Percentiles rank a stretch among this genome's conserved stretches.
Evolutionary conservation across 2,113 vertebrate species (phyloP).

Genomic region (Ciconia stormi): DNA sequence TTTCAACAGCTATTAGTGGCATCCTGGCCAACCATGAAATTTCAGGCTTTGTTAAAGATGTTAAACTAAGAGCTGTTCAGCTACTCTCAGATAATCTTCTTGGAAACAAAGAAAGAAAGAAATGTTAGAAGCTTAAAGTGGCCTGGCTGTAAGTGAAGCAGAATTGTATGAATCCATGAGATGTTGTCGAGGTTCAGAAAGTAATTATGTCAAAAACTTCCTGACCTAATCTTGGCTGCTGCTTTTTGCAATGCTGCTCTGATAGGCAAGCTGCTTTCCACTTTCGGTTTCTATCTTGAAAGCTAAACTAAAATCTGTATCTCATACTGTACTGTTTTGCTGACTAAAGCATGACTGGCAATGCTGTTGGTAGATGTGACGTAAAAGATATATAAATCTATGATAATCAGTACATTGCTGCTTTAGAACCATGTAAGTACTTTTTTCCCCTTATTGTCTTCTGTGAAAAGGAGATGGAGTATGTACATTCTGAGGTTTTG

Average conservation of each 20-base stretch:
- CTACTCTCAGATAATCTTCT: not conserved
- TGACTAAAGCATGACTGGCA: constrained; percentile 49
- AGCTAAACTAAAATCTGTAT: constrained; percentile 8
- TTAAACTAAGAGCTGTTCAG: not conserved
- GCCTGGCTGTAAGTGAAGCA: constrained; percentile 58
- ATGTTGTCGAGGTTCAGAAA: constrained; percentile 18
- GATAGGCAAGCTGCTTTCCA: constrained; percentile 35
- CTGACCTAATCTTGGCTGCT: constrained; percentile 51
- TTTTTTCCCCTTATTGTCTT: not conserved
- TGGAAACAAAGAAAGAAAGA: not conserved
- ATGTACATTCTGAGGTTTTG: not conserved
- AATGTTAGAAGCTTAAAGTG: not conserved
- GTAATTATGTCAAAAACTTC: constrained; percentile 3
- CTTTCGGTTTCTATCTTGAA: constrained; percentile 29
- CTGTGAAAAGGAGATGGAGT: not conserved
- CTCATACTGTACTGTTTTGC: constrained; percentile 2
- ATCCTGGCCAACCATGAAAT: not conserved
- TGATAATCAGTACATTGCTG: not conserved
- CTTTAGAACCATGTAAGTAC: not conserved
- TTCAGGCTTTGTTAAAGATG: not conserved
- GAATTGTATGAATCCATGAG: constrained; percentile 37
- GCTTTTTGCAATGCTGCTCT: constrained; percentile 48
- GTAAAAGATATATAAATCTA: not conserved
- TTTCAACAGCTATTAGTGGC: not conserved
- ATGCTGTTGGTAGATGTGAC: constrained; percentile 6